Conservation (phyloP, 1,140 invertebrate genomes). For the Cotesia chilonis region DNA sequence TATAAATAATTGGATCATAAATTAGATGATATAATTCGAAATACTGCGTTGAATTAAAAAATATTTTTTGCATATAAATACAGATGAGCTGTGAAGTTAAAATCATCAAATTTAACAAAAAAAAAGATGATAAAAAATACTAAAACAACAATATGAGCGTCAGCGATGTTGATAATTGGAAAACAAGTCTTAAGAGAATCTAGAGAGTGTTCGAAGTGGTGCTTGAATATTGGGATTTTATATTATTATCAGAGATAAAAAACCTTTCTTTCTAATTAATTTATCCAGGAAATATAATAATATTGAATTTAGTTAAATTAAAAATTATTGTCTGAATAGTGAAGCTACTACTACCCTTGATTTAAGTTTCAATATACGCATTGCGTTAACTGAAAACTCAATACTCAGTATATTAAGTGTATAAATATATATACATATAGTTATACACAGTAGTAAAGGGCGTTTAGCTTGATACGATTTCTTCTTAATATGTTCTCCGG, state of each 20-base stretch:
- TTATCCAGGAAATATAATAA: background rate
- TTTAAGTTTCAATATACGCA: too few relatives aligned
- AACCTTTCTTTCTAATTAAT: background rate
- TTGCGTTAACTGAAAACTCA: background rate
- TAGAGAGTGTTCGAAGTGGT: constrained; percentile 58
- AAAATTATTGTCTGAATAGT: too few relatives aligned
- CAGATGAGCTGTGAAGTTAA: too few relatives aligned
- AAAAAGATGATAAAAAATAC: too few relatives aligned
- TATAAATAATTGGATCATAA: too few relatives aligned
- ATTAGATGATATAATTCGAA: too few relatives aligned
- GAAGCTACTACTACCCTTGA: too few relatives aligned
- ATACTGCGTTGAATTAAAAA: too few relatives aligned
- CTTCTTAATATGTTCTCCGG: constrained; percentile 22
- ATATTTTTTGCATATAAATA: too few relatives aligned
- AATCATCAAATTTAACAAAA: too few relatives aligned
- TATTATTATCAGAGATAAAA: constrained; percentile 36
- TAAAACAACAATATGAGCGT: too few relatives aligned
- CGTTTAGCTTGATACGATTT: background rate
- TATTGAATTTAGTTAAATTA: background rate
- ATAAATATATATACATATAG: background rate
- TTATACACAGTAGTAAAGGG: background rate
- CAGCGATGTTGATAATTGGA: background rate
- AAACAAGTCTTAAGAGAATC: constrained; percentile 50
- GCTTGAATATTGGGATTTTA: constrained; percentile 48
- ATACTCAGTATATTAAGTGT: background rate